phyloP scores from a whole-genome alignment of 2,888 invertebrate species.

The Lumbricus terrestris region DNA sequence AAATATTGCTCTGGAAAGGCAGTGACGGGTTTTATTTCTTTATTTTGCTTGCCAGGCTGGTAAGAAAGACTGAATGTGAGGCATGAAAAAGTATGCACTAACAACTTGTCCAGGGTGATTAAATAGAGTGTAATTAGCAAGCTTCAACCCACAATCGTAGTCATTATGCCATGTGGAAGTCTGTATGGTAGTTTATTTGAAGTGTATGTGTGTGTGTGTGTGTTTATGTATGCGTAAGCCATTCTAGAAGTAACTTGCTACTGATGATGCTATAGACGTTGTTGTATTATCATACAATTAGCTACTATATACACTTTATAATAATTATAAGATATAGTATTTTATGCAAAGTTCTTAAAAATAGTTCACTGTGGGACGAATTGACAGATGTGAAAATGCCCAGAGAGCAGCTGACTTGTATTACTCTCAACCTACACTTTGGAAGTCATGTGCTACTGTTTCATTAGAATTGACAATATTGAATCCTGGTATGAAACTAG shows the following conservation, averaged over 20 bases:
- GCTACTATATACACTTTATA: background rate
- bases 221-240: too few species aligned
- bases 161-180: too few species aligned
- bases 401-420: too few species aligned
- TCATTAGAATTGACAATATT: background rate
- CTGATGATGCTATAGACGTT: too few species aligned
- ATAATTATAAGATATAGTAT: background rate
- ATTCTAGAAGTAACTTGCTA: too few species aligned
- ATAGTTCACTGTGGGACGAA: background rate
- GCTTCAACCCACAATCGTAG: background rate
- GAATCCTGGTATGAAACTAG: background rate
- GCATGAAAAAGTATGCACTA: too few species aligned
- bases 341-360: too few species aligned
- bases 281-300: too few species aligned
- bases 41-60: background rate
- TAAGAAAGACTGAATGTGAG: background rate
- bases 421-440: background rate
- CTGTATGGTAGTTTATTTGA: background rate
- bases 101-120: background rate
- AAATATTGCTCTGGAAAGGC: background rate
- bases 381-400: background rate
- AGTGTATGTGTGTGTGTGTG: too few species aligned
- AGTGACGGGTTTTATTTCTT: background rate
- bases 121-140: background rate
- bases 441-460: background rate